Evolutionary conservation across 1,140 invertebrate genomes (phyloP), one percentile per base, ranked within the genome.

Genomic region (Calephelis virginiensis): DNA sequence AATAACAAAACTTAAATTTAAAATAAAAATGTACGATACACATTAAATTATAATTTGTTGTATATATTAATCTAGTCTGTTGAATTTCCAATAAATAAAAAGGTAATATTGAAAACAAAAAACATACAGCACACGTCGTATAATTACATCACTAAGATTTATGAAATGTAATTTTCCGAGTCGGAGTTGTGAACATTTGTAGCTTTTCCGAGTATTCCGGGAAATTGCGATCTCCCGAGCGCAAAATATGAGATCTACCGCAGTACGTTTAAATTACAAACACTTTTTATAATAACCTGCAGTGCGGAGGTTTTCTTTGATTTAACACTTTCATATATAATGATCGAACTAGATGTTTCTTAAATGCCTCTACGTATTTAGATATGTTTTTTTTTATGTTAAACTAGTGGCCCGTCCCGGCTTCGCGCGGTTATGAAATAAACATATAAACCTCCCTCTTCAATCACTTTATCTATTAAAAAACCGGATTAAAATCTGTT

Each of bases 101-200:
- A 67, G 28, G 14, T 13, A 64, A 46, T 43, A 60, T 63, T 64
- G 38, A 63, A 77, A 2, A 28, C 28, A 28, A 62, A 72, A 59
- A 43, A 43, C 40, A 43, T 43, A 8, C 6, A 8, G 40, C 6
- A 7, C 8, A 43, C 64, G 38, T 61, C 64, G 37, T 53, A 63
- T 46, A 6, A 28, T 66, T n/a, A 66, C 85, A 73, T 78, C 85
- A 81, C 86, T 89, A 89, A 77, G 85, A 84, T 84, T 84, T 87
- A 85, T 91, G 85, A 91, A 89, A 91, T 89, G 85, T 89, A 89
- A 91, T 91, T 91, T 89, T 89, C 84, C 82, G 79, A 80, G 76
- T 83, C 72, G 78, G 80, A 86, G 74, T 85, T 80, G 79, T 76
- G 80, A 86, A 87, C 88, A 87, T 88, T 90, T 90, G 88, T 90